Base-by-base conservation (phyloP, 2,797 vertebrate genomes). In the Lepidocolaptes lacrymiger region DNA sequence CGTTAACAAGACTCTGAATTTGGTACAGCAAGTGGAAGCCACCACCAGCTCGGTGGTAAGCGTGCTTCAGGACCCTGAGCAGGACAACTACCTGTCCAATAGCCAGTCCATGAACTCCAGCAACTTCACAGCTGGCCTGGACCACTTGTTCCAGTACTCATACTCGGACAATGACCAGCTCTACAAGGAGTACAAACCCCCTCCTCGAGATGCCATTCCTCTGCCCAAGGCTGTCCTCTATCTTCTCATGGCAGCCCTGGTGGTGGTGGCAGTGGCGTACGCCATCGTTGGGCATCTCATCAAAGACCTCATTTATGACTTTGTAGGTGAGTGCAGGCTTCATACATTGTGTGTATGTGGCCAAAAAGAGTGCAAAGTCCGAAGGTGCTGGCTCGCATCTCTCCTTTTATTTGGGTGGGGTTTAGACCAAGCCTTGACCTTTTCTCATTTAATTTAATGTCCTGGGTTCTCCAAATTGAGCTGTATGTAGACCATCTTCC, bases 271-370 rank as follows among this genome's bases (percentile, higher is more conserved):
- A 12, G 98, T 99, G 97, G 99, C 98, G 0, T 99, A 99, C 2
- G 98, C 98, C 63, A 99, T 99, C 52, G 99, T 99, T 5, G 99
- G 98, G 20, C 99, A 99, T 93, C 98, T 99, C 94, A 98, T 99
- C 89, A 99, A 99, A 97, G 99, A 99, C 95, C 98, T 99, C 82
- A 95, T 99, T 44, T 98, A 99, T 12, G 98, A 99, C 91, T 98
- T 98, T 80, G 97, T 99, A 78, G 98, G 99, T 99, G 98, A 97
- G 98, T 98, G 84, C 1, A 0, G 58, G 51, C 87, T 61, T 83
- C 55, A 37, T 0, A 5, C 5, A 0, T 14, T n/a, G 54, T 32
- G 55, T 82, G 89, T n/a, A 22, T 83, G 75, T 6, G 66, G 49
- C 72, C 74, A 74, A 4, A 80, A 85, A 34, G 16, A 73, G 54